Evolutionary conservation across 2,797 vertebrate species (phyloP), one percentile per base, ranked within the genome.

Genomic region (Sarcophilus harrisii): DNA sequence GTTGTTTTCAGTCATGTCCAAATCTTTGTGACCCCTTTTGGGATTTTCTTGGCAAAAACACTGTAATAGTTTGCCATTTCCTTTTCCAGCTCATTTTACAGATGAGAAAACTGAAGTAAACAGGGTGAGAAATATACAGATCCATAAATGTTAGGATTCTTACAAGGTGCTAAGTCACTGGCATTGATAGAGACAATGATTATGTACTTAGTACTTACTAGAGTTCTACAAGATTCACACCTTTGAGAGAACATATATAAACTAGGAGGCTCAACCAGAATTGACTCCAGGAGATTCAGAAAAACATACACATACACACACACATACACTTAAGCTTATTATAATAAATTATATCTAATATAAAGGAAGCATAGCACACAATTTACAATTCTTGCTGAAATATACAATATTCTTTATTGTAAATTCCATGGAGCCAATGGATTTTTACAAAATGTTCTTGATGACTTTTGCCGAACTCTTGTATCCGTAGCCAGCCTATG

Each of bases 401-500:
- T 5, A 95, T 1, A 90, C 0, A 45, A 90, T 55, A 93, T 1
- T 90, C 38, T 91, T 95, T 91, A 93, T 38, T 93, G 0, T 95
- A 95, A 93, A 38, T 94, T 92, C 73, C 93, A 93, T 38, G 81
- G 27, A 95, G 91, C 59, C 32, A 49, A 45, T 2, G 93, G 81
- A 96, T 94, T 96, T 57, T 60, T 58, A 91, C 0, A 81, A 13
- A 92, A 87, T 87, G 73, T 32, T 87, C 38, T 87, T 0, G 73
- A 8, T 87, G 38, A 91, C 58, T 95, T 95, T 59, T 95, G 96
- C 58, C 11, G 0, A 94, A 95, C 58, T 94, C 92, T 93, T 14
- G 1, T 95, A 62, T 95, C 96, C 58, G 59, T 90, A 92, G 93
- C 92, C 45, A 97, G 90, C 38, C 38, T 87, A 49, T 87, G 73